Percentiles rank a stretch among this genome's conserved stretches.
Conservation (phyloP, 2,113 vertebrate species). For the Sebastes schlegelii region DNA sequence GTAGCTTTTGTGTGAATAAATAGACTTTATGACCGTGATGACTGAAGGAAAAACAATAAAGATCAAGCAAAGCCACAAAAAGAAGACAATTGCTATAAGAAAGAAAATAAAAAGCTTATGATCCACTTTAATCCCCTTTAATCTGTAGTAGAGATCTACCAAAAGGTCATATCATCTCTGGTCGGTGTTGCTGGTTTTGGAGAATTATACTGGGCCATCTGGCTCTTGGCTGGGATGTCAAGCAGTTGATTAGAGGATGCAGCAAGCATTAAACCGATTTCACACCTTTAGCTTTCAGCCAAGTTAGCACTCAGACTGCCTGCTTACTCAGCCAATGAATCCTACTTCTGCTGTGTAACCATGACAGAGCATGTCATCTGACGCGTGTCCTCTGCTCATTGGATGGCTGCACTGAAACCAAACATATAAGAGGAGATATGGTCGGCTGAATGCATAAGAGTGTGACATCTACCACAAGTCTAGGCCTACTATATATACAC, state of each 20-base stretch:
- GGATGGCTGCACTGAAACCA: background rate
- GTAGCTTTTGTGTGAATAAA: background rate
- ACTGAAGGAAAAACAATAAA: background rate
- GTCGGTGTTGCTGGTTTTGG: slow-evolving; percentile 26
- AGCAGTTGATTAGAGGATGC: slow-evolving; percentile 30
- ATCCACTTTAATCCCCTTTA: background rate
- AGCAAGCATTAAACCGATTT: slow-evolving; percentile 30
- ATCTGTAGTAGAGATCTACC: background rate
- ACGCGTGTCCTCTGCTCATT: background rate
- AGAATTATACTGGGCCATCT: slow-evolving; percentile 20
- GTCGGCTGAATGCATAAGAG: background rate
- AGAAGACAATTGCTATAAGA: background rate
- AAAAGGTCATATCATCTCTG: background rate
- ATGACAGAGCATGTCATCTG: slow-evolving; percentile 1
- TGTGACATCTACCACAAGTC: background rate
- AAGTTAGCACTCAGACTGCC: background rate
- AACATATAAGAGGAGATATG: background rate
- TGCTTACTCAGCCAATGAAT: slow-evolving; percentile 31
- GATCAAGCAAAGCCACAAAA: background rate
- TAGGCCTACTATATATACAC: background rate
- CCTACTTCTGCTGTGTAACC: slow-evolving; percentile 9
- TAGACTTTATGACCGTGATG: background rate
- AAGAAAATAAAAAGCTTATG: background rate
- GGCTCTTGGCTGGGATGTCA: slow-evolving; percentile 35
- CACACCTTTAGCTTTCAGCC: slow-evolving; percentile 18